Conservation (phyloP, 1,140 invertebrate species). For the Aporrectodea caliginosa region DNA sequence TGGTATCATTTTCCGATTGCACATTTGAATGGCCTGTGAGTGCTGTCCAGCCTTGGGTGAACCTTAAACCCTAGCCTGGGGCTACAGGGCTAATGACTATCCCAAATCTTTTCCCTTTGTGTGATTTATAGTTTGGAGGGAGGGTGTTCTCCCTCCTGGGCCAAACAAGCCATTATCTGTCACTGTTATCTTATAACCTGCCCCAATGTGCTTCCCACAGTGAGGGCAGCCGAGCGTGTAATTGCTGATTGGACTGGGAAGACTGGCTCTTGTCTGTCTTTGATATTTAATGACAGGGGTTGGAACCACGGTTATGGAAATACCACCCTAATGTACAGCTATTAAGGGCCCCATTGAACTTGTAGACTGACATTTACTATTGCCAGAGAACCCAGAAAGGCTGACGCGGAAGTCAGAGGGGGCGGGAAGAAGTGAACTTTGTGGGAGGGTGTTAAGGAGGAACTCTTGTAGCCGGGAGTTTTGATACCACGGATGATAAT, state of each 20-base stretch:
- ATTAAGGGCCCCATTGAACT: background rate
- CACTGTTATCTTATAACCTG: background rate
- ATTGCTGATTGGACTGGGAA: background rate
- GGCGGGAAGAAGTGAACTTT: background rate
- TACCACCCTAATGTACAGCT: background rate
- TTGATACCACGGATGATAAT: background rate
- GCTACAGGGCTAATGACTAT: too few relatives aligned
- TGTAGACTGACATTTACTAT: too few relatives aligned
- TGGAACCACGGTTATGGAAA: background rate
- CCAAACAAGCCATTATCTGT: background rate
- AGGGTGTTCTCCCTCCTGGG: background rate
- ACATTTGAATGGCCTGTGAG: too few relatives aligned
- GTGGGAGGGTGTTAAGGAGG: background rate
- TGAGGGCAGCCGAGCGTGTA: background rate
- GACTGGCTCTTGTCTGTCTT: conserved; percentile 1
- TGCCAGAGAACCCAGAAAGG: background rate
- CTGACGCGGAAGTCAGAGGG: background rate
- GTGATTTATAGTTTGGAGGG: background rate
- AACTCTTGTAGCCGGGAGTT: too few relatives aligned
- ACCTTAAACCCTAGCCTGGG: too few relatives aligned
- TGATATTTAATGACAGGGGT: background rate
- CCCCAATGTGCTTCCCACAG: background rate
- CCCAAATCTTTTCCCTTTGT: background rate
- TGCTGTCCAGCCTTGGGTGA: too few relatives aligned
- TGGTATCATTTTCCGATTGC: too few relatives aligned